Conservation (phyloP, 2,113 vertebrate genomes). For the Syngnathus typhle region DNA sequence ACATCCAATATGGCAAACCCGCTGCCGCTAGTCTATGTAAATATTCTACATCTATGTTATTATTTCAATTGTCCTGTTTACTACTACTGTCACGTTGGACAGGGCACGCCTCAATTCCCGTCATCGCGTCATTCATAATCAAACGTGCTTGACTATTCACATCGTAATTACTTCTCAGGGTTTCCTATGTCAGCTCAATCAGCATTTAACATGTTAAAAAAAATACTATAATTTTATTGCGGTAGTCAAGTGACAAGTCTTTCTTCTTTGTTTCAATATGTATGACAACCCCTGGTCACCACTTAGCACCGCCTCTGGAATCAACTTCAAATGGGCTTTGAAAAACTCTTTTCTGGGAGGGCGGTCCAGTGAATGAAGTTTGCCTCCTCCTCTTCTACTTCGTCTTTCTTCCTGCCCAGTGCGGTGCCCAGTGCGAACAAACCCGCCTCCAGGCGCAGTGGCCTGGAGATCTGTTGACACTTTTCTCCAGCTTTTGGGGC, state of each 20-base stretch:
- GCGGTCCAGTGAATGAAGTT: conserved; percentile 1
- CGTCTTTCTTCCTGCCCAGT: not conserved
- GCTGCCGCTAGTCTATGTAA: too few species aligned
- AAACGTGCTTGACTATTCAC: not conserved
- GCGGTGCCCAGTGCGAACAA: not conserved
- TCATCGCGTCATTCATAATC: rapidly evolving
- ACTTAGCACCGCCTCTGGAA: too few species aligned
- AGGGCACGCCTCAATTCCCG: not conserved
- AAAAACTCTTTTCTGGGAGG: not conserved
- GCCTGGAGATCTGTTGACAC: not conserved
- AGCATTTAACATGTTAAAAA: not conserved
- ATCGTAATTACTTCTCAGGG: not conserved
- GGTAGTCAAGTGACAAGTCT: not conserved
- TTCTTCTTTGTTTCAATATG: too few species aligned
- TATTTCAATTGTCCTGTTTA: not conserved
- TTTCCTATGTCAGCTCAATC: not conserved
- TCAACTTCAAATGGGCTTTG: not conserved
- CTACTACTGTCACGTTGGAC: not conserved
- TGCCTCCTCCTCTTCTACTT: conserved; percentile 7
- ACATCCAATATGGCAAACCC: not conserved
- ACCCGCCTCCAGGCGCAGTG: not conserved
- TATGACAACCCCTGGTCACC: too few species aligned
- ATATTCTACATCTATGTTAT: not conserved
- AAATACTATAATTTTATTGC: conserved; percentile 12
- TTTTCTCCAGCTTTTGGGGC: not conserved